Evolutionary conservation across 2,113 vertebrate species (phyloP).

Genomic region (Pedionomus torquatus): DNA sequence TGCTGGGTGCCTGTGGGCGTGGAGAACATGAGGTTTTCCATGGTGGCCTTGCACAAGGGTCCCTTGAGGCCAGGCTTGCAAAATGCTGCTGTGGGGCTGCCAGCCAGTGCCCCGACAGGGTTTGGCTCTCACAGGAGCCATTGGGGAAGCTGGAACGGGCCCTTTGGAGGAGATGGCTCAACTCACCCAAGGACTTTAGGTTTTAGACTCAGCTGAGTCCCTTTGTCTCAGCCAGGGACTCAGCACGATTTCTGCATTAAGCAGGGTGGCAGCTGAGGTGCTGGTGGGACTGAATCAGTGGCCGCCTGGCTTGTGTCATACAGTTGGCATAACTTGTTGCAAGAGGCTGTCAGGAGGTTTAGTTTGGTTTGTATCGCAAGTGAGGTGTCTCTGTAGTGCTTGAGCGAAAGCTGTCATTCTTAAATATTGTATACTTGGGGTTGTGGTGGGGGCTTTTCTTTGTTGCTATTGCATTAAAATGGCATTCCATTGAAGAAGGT

Average conservation of each 20-base stretch:
- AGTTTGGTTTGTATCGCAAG: neutral
- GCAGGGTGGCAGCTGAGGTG: neutral
- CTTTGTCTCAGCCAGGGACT: neutral
- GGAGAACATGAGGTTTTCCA: neutral
- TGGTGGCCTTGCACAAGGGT: neutral
- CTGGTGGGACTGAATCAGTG: neutral
- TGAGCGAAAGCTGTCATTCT: neutral
- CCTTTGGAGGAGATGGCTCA: neutral
- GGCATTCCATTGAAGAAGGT: neutral
- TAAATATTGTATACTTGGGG: neutral
- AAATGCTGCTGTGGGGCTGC: neutral
- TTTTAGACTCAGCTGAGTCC: neutral
- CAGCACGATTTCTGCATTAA: neutral
- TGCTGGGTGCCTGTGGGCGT: neutral
- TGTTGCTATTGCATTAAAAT: neutral
- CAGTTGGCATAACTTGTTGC: rapidly evolving
- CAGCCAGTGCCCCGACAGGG: rapidly evolving
- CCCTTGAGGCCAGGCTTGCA: rapidly evolving
- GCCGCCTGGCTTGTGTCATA: rapidly evolving
- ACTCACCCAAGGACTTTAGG: neutral
- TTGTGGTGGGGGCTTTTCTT: neutral
- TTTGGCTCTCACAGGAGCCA: rapidly evolving
- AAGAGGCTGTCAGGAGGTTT: neutral
- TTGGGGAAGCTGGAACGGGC: neutral
- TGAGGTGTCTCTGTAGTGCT: neutral